phyloP scores from a whole-genome alignment of 2,113 vertebrate species.

The Rhagologus leucostigma region DNA sequence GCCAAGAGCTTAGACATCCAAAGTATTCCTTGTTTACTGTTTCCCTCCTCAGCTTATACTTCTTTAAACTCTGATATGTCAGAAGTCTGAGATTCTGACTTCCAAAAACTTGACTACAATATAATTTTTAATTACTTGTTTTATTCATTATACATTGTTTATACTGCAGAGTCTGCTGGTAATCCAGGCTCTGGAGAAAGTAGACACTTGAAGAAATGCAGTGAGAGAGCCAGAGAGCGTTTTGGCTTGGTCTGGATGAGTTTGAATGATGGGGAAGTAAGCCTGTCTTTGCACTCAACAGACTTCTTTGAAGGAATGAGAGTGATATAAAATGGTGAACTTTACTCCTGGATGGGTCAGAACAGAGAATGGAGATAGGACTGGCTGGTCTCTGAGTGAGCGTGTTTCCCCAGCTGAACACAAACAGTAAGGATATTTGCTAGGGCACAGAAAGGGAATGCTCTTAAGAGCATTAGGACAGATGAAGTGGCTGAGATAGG shows the following conservation, averaged over 20 bases:
- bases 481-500: neutral
- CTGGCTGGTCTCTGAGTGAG: neutral
- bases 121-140: neutral
- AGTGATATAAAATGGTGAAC: neutral
- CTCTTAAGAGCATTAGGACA: neutral
- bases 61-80: neutral
- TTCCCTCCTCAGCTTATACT: neutral
- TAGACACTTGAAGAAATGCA: neutral
- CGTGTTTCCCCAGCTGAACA: neutral
- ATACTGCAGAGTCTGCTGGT: neutral
- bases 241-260: neutral
- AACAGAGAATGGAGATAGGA: neutral
- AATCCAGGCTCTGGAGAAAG: neutral
- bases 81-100: neutral
- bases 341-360: neutral
- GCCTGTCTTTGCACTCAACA: neutral
- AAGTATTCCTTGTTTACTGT: neutral
- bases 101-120: neutral
- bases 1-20: neutral
- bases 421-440: neutral
- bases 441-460: neutral
- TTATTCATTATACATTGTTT: neutral
- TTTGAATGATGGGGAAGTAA: neutral
- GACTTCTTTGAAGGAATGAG: neutral
- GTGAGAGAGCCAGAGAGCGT: neutral